These are phyloP conservation scores for Thereva nobilitata DNA, from an alignment of 2,888 invertebrate genomes.

Conservation along the genomic window DNA sequence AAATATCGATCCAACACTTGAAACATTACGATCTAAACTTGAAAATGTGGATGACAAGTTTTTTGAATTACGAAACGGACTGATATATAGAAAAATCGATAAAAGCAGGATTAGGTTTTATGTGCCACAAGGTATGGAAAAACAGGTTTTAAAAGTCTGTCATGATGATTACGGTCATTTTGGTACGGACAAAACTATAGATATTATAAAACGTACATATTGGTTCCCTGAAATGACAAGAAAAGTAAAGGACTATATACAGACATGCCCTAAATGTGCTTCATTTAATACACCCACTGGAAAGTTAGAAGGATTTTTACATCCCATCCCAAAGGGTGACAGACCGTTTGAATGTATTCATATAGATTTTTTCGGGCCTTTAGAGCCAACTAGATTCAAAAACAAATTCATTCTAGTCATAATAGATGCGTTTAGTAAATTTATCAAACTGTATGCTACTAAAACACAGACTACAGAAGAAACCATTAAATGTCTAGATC, in stretches of 20 bases:
- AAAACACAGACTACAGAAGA: constrained; percentile 40
- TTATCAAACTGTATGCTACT: constrained; percentile 35
- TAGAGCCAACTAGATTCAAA: background rate
- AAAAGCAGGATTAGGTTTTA: constrained; percentile 22
- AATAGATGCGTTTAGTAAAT: constrained; percentile 39
- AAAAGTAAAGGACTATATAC: constrained; percentile 23
- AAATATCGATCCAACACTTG: no score
- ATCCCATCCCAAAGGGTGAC: background rate
- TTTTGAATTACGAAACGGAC: constrained; percentile 37
- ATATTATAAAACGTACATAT: constrained; percentile 27
- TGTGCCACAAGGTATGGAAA: constrained; percentile 35
- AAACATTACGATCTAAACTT: background rate
- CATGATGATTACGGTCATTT: background rate
- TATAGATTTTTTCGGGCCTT: constrained; percentile 36
- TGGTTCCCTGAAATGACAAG: constrained; percentile 27
- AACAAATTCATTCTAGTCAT: constrained; percentile 35
- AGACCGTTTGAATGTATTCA: constrained; percentile 44
- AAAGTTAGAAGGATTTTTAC: background rate
- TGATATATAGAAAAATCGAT: constrained; percentile 33
- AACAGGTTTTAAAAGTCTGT: constrained; percentile 28
- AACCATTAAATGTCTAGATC: background rate
- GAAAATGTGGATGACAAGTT: constrained; percentile 27
- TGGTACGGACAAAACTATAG: constrained; percentile 29
- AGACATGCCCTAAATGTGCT: constrained; percentile 33
- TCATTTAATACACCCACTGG: constrained; percentile 14